Base-by-base conservation (phyloP, 2,113 vertebrate species). In the Rhinichthys klamathensis region DNA sequence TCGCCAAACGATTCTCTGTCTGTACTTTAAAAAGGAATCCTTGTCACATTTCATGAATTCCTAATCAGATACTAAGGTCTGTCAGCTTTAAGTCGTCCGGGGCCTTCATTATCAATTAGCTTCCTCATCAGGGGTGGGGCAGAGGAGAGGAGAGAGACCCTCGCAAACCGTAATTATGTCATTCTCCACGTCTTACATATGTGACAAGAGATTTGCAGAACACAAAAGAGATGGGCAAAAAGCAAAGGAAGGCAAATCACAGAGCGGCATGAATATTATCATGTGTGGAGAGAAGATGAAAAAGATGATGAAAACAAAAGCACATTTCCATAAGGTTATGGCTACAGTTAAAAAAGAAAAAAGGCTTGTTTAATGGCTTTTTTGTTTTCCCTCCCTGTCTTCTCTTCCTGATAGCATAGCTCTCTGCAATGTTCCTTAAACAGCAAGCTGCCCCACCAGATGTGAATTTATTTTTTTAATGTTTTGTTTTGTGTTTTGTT, bases 61-160 rank as follows among this genome's bases (percentile, higher is more conserved):
- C 56, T 88, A 84, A 87, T 83, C 63, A 41, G 44, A 58, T 44
- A 41, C 80, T 84, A 54, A 69, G 84, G 75, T 84, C 80, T 79
- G 83, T 84, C 83, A 67, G 79, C 60, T 85, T 85, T 77, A 83
- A 86, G 51, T 82, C 76, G 18, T 79, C 85, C 49, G 84, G 21
- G 38, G 81, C 63, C 67, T 87, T 83, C 61, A 38, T 82, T 80
- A 76, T 88, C 82, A 88, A 86, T 90, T 89, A 88, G 88, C 81
- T 78, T 51, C n/a, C 86, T 74, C 73, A 54, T 85, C 32, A 49
- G 61, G 38, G 27, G 49, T 23, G 61, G 63, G 41, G 51, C 73
- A 49, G 41, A 81, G 49, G 32, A 69, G 38, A 30, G 35, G 25
- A 75, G n/a, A 27, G 70, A 73, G 32, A 38, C 44, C 16, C 13